These are phyloP conservation scores for Yoshiicerus persimilis DNA, from an alignment of 1,140 invertebrate genomes.

Conservation along the genomic window DNA sequence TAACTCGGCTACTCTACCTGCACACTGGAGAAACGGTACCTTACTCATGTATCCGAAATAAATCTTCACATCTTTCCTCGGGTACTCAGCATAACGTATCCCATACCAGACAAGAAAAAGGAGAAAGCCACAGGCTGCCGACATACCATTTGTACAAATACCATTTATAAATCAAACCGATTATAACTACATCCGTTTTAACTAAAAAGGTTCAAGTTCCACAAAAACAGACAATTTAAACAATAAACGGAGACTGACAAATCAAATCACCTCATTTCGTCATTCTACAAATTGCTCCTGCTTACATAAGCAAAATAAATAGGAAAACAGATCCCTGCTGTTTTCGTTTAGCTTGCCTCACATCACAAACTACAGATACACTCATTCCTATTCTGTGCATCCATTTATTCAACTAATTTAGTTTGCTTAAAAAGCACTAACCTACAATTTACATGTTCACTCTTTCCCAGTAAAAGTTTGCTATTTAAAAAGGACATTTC, in stretches of 20 bases:
- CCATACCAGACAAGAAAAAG: not conserved
- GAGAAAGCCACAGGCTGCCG: slow-evolving; percentile 9
- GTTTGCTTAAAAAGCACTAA: not conserved
- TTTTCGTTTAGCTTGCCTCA: not conserved
- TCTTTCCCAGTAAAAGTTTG: too few relatives aligned
- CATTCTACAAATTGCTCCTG: not conserved
- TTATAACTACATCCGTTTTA: not conserved
- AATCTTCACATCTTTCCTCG: not conserved
- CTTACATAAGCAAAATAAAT: not conserved
- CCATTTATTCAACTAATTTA: not conserved
- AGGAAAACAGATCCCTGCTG: not conserved
- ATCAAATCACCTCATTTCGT: not conserved
- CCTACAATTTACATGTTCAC: too few relatives aligned
- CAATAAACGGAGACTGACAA: not conserved
- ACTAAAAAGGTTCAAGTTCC: too few relatives aligned
- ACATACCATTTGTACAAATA: not conserved
- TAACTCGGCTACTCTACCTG: not conserved
- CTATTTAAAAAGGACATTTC: too few relatives aligned
- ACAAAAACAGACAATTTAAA: not conserved
- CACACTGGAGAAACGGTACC: not conserved
- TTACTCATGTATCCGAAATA: not conserved
- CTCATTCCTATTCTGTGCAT: too few relatives aligned
- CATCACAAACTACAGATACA: not conserved
- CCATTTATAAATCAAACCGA: not conserved
- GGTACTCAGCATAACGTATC: not conserved